Base-by-base conservation (phyloP, 2,113 vertebrate species). In the Dasyornis broadbenti region DNA sequence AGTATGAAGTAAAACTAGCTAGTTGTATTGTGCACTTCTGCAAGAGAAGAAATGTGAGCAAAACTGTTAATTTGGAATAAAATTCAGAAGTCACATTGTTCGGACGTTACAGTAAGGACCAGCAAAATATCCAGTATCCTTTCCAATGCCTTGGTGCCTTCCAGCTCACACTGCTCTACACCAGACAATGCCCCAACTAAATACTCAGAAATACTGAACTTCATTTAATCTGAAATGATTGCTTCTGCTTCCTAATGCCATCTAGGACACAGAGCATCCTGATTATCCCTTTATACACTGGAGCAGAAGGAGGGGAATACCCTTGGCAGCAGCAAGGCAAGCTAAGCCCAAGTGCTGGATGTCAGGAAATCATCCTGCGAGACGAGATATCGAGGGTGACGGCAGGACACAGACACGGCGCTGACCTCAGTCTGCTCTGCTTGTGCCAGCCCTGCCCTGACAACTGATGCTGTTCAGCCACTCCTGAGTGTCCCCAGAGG, bases 311-410 rank as follows among this genome's bases (percentile, higher is more conserved):
- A 73, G 31, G 13, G 45, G 31, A 87, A 78, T 2, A 35, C n/a
- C 19, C n/a, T 11, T 16, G 37, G 75, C 45, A 85, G 78, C 40
- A 64, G 73, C 22, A 42, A 54, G 60, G 39, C 66, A 3, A 31
- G 61, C 1, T 4, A 11, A 89, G 72, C 15, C 56, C 17, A 49
- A 37, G 39, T 45, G n/a, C 20, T 7, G 35, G 47, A 30, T 15
- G 39, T 31, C 53, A 76, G 68, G 19, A 61, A 61, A 49, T 15
- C 7, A 3, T 5, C 37, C 76, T 9, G 24, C 10, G 15, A 44
- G 59, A 31, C 0, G 2, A 31, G 28, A 12, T 2, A 24, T 1
- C 7, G 19, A 53, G 45, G n/a, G 64, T 52, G 61, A 75, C 40
- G 1, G 37, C 28, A 59, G 82, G 63, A 81, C 56, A 56, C 0